Base-by-base conservation (phyloP, 2,888 invertebrate genomes). In the Mycalesis mineus region DNA sequence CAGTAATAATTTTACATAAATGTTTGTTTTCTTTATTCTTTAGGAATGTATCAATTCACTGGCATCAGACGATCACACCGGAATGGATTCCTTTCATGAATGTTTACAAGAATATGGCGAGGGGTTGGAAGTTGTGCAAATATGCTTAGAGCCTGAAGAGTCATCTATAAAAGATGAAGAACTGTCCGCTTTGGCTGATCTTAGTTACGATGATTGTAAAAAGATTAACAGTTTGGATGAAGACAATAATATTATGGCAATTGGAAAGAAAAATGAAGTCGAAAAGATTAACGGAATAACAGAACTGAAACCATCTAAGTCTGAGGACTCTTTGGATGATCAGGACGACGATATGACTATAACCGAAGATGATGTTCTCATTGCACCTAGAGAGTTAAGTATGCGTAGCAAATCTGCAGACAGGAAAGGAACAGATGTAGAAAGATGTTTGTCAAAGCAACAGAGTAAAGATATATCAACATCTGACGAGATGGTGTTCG, bases 91-190 rank as follows among this genome's bases (percentile, higher is more conserved):
- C 44, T 92, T 92, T 68, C 92, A 92, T 72, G 92, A 92, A 75
- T 92, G 92, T 67, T 88, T 92, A 42, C 92, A 92, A 73, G 92
- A 92, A 68, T 92, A 92, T 65, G 92, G 92, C 5, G 92, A 92
- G 71, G 92, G 92, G 14, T 67, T 92, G 55, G 92, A 92, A 73
- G 91, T 91, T 3, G 91, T 92, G 11, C 92, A 92, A 68, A 92
- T 92, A 69, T 92, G 92, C 66, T 81, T 92, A 22, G 92, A 92
- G 63, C 91, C 91, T 13, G 92, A 92, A 68, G 91, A 91, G 56
- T 76, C 87, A 4, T 91, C 91, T 0, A 86, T 90, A n/a, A 88
- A 87, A 67, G 90, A 90, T 15, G 90, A 90, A 33, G 90, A 90
- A 50, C 68, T 90, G 29, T 90, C 90, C 0, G 90, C 81, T 0